Base-by-base conservation (phyloP, 2,888 invertebrate species). In the Latrodectus hesperus region DNA sequence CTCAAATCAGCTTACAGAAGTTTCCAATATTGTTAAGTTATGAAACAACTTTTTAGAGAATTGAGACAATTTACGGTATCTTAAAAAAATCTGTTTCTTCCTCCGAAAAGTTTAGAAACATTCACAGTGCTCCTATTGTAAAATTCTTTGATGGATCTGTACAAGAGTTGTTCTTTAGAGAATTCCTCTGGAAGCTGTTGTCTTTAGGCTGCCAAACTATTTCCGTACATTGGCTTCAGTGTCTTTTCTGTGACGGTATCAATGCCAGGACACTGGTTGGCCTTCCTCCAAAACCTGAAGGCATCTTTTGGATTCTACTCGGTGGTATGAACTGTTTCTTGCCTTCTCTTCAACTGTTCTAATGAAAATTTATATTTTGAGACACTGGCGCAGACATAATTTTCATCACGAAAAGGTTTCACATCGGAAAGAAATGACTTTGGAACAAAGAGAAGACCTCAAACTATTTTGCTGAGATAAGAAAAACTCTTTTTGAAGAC, bases 191-290 rank as follows among this genome's bases (percentile, higher is more conserved):
- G 73, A 73, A 76, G 76, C 86, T 87, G 86, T 81, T 86, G 85
- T 86, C 38, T 76, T 86, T 80, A 75, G 85, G 65, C 52, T 87
- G 86, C 86, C 86, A 81, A 87, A 87, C 86, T 87, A 87, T 87
- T 87, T 81, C 86, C 81, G 86, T 87, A 81, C 86, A 77, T 87
- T 87, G 86, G 86, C 86, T 87, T 87, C 81, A 77, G 86, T 77
- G 77, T 87, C 86, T 81, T 77, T 81, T 82, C 70, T 70, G 73
- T 71, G 70, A 51, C 26, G 84, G 77, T 81, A 81, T 81, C 86
- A 87, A 87, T 87, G 86, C 86, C 86, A 87, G 81, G 17, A 74
- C 65, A 80, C 64, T 80, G 64, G 49, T 81, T 87, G 81, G 86
- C 77, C 8, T 4, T n/a, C 12, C 26, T 81, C 86, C 81, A 77